These are phyloP conservation scores for Sphaerophoria taeniata DNA, from an alignment of 2,888 invertebrate genomes.

Conservation along the genomic window DNA sequence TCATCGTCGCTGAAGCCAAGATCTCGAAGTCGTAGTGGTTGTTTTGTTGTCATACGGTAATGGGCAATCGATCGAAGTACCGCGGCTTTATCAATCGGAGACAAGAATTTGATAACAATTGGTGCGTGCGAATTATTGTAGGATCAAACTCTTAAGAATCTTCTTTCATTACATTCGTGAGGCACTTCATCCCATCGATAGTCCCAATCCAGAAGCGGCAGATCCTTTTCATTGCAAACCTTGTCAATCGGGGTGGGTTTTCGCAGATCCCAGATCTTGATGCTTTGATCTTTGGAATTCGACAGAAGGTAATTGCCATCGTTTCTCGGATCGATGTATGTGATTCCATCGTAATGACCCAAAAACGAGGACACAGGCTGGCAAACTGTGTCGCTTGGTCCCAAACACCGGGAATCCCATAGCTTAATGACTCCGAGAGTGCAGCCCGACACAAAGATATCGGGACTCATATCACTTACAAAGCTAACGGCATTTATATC, in stretches of 20 bases:
- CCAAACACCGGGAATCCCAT: constrained; percentile 91
- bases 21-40: too few relatives aligned
- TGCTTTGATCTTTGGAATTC: constrained; percentile 94
- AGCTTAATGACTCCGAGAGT: constrained; percentile 91
- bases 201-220: constrained; percentile 86
- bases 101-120: too few relatives aligned
- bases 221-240: constrained; percentile 71
- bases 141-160: too few relatives aligned
- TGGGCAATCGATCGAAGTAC: too few relatives aligned
- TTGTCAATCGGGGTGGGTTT: constrained; percentile 77
- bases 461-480: constrained; percentile 88
- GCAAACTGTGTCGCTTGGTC: constrained; percentile 86
- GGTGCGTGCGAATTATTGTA: too few relatives aligned
- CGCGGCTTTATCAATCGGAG: too few relatives aligned
- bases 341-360: constrained; percentile 93
- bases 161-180: constrained; percentile 87
- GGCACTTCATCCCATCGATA: constrained; percentile 93
- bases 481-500: constrained; percentile 93
- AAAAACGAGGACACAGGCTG: constrained; percentile 89
- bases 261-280: constrained; percentile 94
- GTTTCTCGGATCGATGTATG: constrained; percentile 90
- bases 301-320: constrained; percentile 91
- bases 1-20: too few relatives aligned
- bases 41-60: too few relatives aligned
- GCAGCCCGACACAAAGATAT: constrained; percentile 90